Percentiles rank a stretch among this genome's conserved stretches.
Evolutionary conservation across 2,797 vertebrate genomes (phyloP).

Genomic region (Rhyacichthys aspro): DNA sequence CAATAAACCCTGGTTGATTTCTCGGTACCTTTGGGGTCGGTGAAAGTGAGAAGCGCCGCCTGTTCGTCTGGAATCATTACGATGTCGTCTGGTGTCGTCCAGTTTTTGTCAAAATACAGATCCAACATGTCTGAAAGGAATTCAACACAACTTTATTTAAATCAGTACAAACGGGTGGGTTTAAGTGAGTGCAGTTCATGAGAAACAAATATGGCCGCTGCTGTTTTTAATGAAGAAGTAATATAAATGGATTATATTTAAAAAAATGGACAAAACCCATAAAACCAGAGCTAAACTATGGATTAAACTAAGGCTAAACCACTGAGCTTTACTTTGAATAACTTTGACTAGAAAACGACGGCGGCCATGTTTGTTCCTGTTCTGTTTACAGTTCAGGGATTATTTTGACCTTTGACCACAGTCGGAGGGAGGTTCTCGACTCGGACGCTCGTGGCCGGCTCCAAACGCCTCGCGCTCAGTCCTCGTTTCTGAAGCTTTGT

Average conservation of each 20-base stretch:
- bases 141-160: neutral
- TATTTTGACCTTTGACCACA: conserved; percentile 40
- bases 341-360: neutral
- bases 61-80: conserved; percentile 75
- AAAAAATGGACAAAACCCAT: too few species aligned
- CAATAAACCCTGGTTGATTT: too few species aligned
- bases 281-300: too few species aligned
- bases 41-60: conserved; percentile 83
- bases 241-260: too few species aligned
- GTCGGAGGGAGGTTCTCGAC: conserved; percentile 80
- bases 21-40: conserved; percentile 78
- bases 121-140: conserved; percentile 65
- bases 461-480: conserved; percentile 71
- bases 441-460: conserved; percentile 73
- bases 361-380: too few species aligned
- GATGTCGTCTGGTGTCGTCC: conserved; percentile 51
- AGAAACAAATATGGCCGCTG: too few species aligned
- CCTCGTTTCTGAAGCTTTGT: conserved; percentile 55
- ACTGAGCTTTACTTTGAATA: neutral
- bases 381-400: too few species aligned
- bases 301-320: too few species aligned
- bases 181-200: too few species aligned
- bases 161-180: neutral
- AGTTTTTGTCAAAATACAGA: conserved; percentile 84
- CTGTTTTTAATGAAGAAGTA: too few species aligned